phyloP scores from a whole-genome alignment of 2,888 invertebrate species.

The Ophion slaviceki region DNA sequence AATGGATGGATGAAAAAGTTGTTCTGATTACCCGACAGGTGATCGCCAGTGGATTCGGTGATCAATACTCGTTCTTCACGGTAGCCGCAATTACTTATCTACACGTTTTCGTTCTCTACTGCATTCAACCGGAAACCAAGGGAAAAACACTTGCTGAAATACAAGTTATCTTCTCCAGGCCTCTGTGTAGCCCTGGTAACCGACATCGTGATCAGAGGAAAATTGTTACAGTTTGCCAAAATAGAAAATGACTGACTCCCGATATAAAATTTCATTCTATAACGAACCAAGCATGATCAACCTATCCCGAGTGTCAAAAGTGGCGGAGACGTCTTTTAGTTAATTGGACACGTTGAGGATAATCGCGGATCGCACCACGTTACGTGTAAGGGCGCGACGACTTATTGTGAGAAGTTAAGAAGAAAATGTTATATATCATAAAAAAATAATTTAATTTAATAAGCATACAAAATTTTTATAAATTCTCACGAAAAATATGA shows the following conservation, averaged over 20 bases:
- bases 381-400: too few species aligned
- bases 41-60: constrained; percentile 53
- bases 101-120: constrained; percentile 51
- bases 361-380: too few species aligned
- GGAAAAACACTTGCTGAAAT: constrained; percentile 62
- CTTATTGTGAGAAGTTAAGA: too few species aligned
- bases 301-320: too few species aligned
- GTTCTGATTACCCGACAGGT: constrained; percentile 42
- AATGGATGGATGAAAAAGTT: not conserved
- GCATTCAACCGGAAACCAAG: constrained; percentile 64
- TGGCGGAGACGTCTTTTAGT: too few species aligned
- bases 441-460: too few species aligned
- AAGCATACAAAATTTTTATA: too few species aligned
- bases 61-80: constrained; percentile 64
- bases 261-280: too few species aligned
- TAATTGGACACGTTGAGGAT: too few species aligned
- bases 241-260: not conserved
- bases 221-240: constrained; percentile 4
- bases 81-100: constrained; percentile 53
- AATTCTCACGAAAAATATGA: constrained; percentile 40
- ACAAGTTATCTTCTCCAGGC: constrained; percentile 36
- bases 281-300: too few species aligned
- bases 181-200: not conserved
- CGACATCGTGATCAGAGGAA: constrained; percentile 11
- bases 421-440: too few species aligned